Evolutionary conservation across 2,113 vertebrate species (phyloP).

Genomic region (Triplophysa siluroides): DNA sequence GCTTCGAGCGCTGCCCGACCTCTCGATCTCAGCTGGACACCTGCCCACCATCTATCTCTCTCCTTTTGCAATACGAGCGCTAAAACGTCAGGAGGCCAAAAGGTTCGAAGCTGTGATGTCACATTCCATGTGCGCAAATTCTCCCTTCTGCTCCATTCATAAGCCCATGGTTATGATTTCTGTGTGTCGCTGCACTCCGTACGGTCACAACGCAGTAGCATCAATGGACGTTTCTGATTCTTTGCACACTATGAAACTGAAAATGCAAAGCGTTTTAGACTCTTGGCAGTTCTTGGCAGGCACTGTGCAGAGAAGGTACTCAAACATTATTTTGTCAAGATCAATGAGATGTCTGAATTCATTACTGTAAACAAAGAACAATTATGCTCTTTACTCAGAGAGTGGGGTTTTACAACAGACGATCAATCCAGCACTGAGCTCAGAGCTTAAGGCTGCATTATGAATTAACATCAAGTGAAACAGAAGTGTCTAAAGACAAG

Average conservation of each 20-base stretch:
- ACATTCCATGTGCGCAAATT: neutral
- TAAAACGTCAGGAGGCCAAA: neutral
- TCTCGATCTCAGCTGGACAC: conserved; percentile 18
- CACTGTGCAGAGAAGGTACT: conserved; percentile 18
- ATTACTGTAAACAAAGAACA: conserved; percentile 58
- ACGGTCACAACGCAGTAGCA: neutral
- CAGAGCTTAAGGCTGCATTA: conserved; percentile 48
- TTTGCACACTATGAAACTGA: neutral
- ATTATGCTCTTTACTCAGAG: conserved; percentile 57
- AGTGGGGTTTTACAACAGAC: conserved; percentile 48
- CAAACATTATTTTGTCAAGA: conserved; percentile 52
- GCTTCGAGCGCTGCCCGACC: conserved; percentile 32
- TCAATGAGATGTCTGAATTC: conserved; percentile 58
- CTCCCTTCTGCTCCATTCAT: neutral
- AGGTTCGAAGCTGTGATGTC: neutral
- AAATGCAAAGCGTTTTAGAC: neutral
- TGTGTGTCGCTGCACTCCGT: neutral
- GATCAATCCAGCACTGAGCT: conserved; percentile 54
- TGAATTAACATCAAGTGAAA: conserved; percentile 56
- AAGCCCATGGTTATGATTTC: conserved; percentile 1
- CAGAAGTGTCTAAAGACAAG: conserved; percentile 45
- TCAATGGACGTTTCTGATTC: neutral
- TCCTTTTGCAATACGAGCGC: neutral
- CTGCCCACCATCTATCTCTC: conserved; percentile 27
- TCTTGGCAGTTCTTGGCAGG: neutral